Evolutionary conservation across 2,888 invertebrate genomes (phyloP).

Genomic region (Horisme vitalbata): DNA sequence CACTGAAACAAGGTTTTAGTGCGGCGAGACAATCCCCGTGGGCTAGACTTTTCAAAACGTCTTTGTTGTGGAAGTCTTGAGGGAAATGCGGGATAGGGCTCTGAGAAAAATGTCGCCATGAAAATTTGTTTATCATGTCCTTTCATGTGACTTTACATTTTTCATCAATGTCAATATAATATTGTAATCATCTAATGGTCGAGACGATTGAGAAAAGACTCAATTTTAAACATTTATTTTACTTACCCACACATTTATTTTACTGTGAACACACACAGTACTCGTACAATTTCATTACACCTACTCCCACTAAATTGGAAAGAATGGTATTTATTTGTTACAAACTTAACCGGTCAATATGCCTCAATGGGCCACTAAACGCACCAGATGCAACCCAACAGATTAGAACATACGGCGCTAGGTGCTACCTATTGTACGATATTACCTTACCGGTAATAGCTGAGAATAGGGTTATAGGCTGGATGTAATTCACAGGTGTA

Average conservation of each 20-base stretch:
- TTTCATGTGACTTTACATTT: no score
- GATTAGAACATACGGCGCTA: slow-evolving; percentile 23
- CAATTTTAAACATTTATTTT: no score
- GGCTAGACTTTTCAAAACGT: slow-evolving; percentile 56
- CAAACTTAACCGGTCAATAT: slow-evolving; percentile 12
- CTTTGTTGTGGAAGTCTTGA: slow-evolving; percentile 38
- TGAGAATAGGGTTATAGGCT: slow-evolving; percentile 40
- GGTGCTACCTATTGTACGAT: slow-evolving; percentile 20
- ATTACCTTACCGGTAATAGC: slow-evolving; percentile 43
- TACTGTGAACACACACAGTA: no score
- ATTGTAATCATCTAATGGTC: no score
- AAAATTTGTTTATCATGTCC: no score
- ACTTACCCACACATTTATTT: no score
- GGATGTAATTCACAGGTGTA: slow-evolving; percentile 32
- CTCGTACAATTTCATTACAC: no score
- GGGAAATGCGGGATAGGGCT: slow-evolving; percentile 30
- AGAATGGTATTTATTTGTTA: no score
- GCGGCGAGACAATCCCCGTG: slow-evolving; percentile 60
- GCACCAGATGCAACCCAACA: slow-evolving; percentile 19
- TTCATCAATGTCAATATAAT: no score
- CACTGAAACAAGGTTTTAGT: slow-evolving; percentile 71
- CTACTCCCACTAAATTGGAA: no score
- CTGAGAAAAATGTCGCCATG: slow-evolving; percentile 29
- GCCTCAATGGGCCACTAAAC: slow-evolving; percentile 19
- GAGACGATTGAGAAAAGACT: no score